Evolutionary conservation across 2,888 invertebrate species (phyloP).

Genomic region (Ormyrus rosae): DNA sequence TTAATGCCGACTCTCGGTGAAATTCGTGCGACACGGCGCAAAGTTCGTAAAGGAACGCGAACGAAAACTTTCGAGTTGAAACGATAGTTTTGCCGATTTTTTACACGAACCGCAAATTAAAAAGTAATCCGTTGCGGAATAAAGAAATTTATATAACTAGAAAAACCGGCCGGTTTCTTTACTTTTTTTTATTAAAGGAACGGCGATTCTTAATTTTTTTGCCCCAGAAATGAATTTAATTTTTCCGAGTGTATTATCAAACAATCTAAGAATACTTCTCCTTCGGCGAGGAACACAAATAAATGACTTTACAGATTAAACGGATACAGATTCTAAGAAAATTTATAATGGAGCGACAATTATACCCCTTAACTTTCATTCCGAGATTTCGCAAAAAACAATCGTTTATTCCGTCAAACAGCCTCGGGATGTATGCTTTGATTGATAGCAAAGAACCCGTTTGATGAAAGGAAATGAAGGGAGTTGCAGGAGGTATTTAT

Average conservation of each 20-base stretch:
- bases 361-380: slow-evolving; percentile 4
- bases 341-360: slow-evolving; percentile 19
- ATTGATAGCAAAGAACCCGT: slow-evolving; percentile 15
- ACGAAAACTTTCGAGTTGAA: slow-evolving; percentile 34
- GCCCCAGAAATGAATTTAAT: too few relatives aligned
- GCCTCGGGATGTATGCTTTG: slow-evolving; percentile 5
- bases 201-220: not conserved
- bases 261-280: too few relatives aligned
- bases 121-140: not conserved
- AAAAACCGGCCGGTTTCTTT: too few relatives aligned
- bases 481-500: slow-evolving; percentile 27
- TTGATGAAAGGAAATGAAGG: slow-evolving; percentile 35
- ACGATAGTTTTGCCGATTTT: slow-evolving; percentile 19
- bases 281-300: too few relatives aligned
- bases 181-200: slow-evolving; percentile 20
- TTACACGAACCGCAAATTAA: not conserved
- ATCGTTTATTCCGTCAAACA: not conserved
- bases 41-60: slow-evolving; percentile 16
- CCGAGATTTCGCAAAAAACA: slow-evolving; percentile 9
- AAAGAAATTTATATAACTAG: slow-evolving; percentile 2
- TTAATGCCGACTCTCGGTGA: slow-evolving; percentile 27
- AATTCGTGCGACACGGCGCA: slow-evolving; percentile 27
- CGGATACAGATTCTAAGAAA: slow-evolving; percentile 8
- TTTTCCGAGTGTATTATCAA: too few relatives aligned
- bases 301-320: too few relatives aligned